A percentile compares a stretch with the other conserved stretches of the same genome.
phyloP scores from a whole-genome alignment of 2,888 invertebrate genomes.

The Craniophora ligustri region DNA sequence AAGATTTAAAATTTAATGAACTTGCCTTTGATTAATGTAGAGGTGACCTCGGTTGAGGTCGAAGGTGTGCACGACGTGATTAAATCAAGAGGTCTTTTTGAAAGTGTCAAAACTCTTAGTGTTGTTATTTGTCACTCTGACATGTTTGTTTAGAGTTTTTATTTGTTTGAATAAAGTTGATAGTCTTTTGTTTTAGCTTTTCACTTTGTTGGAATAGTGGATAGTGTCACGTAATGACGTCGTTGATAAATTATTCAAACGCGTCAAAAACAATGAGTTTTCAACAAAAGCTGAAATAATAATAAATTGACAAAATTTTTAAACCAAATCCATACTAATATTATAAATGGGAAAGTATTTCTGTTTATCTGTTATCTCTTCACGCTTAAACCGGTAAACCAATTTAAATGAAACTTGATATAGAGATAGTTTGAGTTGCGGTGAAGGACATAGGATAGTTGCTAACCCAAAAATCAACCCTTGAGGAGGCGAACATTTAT shows the following conservation, averaged over 20 bases:
- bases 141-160: not conserved
- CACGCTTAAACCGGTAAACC: too few relatives aligned
- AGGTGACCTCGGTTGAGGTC: slow-evolving; percentile 12
- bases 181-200: not conserved
- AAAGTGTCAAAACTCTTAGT: slow-evolving; percentile 8
- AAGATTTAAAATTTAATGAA: slow-evolving; percentile 43
- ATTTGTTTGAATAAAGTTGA: not conserved
- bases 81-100: slow-evolving; percentile 23
- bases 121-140: slow-evolving; percentile 20
- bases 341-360: too few relatives aligned
- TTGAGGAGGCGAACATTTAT: too few relatives aligned
- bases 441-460: too few relatives aligned
- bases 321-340: too few relatives aligned
- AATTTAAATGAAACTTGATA: too few relatives aligned
- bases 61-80: slow-evolving; percentile 19
- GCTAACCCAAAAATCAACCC: too few relatives aligned
- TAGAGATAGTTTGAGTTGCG: too few relatives aligned
- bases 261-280: not conserved
- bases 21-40: slow-evolving; percentile 24
- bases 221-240: not conserved
- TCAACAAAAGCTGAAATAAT: too few relatives aligned
- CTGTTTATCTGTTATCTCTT: too few relatives aligned
- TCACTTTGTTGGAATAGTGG: not conserved
- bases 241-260: not conserved
- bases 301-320: too few relatives aligned